Evolutionary conservation across 2,113 vertebrate species (phyloP), one percentile per base, ranked within the genome.

Genomic region (Raja brachyura): DNA sequence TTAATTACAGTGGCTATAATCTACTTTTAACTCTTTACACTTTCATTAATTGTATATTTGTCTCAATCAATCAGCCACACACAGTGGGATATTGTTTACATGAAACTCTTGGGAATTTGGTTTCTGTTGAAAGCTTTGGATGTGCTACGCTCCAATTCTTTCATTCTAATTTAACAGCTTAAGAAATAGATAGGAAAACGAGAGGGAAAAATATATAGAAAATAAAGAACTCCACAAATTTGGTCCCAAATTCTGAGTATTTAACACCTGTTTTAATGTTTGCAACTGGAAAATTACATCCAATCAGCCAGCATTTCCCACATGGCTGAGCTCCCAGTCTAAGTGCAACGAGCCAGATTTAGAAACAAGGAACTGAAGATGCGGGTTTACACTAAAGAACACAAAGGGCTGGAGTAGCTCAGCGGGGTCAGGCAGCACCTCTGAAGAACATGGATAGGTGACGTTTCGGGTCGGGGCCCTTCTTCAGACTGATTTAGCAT

Each of bases 21-120:
- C 59, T 63, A 88, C 59, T 66, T 88, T 88, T 88, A 88, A 88
- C 83, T 88, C 83, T 66, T 88, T 16, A 88, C 83, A 88, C 83
- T 63, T 88, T 63, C 31, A 63, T 88, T 63, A 88, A 88, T 88
- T 61, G 31, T 88, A 88, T 88, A 63, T 88, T 63, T 88, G 83
- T 88, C 59, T 88, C 83, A 88, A 59, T 88, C 83, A 88, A 88
- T 88, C 83, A 88, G 83, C 83, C 83, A 88, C 83, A 88, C 83
- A 66, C 83, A 88, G 59, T 88, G 59, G 59, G 83, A 88, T 88
- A 88, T 88, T 61, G 59, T 88, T 88, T 88, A 63, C 83, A 88
- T 88, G 83, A 88, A 88, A 88, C 83, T 59, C 83, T 88, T 63
- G 83, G 59, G 83, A 88, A 7, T 88, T 31, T 88, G 59, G 83